Conservation (phyloP, 1,140 invertebrate species). For the Pogonomyrmex barbatus region DNA sequence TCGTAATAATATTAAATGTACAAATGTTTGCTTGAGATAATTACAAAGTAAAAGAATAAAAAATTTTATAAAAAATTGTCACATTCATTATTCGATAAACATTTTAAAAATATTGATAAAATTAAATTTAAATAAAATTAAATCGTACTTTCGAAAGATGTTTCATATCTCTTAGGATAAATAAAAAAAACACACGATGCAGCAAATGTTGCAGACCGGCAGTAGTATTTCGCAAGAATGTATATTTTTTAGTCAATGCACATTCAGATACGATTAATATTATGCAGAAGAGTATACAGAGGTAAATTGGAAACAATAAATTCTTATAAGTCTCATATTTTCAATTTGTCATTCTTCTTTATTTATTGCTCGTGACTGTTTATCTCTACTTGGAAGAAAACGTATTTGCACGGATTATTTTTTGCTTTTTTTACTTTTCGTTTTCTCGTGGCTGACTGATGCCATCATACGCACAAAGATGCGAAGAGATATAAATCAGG, state of each 20-base stretch:
- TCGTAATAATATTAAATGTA: neutral
- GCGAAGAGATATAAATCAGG: neutral
- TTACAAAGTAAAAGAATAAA: neutral
- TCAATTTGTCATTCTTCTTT: neutral
- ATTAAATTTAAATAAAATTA: neutral
- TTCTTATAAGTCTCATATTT: neutral
- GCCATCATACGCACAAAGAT: neutral
- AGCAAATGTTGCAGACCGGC: neutral
- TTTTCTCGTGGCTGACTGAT: neutral
- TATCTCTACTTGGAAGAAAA: neutral
- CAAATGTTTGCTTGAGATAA: neutral
- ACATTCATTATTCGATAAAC: neutral
- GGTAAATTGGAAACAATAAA: slow-evolving; percentile 4
- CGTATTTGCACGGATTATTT: slow-evolving; percentile 11
- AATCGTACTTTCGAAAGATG: neutral
- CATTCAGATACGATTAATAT: neutral
- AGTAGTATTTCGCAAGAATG: neutral
- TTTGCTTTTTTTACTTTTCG: neutral
- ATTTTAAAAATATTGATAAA: neutral
- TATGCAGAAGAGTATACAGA: neutral
- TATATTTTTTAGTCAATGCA: neutral
- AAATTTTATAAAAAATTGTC: neutral
- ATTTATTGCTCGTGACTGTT: slow-evolving; percentile 1
- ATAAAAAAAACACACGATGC: neutral
- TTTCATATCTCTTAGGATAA: neutral